phyloP scores from a whole-genome alignment of 2,797 vertebrate genomes.

The Poecilia gillii region DNA sequence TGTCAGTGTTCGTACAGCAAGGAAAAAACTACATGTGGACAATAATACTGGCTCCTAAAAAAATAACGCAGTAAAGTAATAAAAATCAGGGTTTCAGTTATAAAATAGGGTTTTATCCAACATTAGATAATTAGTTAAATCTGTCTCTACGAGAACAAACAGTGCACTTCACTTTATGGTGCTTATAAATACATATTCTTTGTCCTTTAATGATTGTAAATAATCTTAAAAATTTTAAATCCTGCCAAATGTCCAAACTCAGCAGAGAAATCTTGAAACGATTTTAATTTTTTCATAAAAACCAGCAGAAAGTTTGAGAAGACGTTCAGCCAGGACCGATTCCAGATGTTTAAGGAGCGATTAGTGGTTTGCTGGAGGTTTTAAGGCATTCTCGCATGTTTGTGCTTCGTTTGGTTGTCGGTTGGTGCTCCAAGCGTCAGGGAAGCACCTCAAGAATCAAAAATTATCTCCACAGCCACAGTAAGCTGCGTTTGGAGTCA shows the following conservation, averaged over 20 bases:
- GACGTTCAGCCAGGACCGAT: constrained; percentile 47
- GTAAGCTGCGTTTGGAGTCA: constrained; percentile 15
- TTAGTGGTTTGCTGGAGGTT: constrained; percentile 41
- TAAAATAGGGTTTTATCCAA: constrained; percentile 30
- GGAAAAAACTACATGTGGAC: constrained; percentile 5
- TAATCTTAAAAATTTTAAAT: constrained; percentile 22
- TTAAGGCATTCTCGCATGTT: constrained; percentile 1
- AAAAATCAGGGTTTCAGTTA: constrained; percentile 10
- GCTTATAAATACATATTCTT: not conserved
- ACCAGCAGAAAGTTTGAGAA: constrained; percentile 45
- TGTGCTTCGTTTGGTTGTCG: constrained; percentile 13
- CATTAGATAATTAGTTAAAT: constrained; percentile 29
- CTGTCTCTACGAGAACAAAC: constrained; percentile 24
- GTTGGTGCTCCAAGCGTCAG: constrained; percentile 10
- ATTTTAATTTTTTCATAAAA: constrained; percentile 49
- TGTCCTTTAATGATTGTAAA: constrained; percentile 4
- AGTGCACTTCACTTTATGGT: constrained; percentile 15
- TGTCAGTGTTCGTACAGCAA: constrained; percentile 32
- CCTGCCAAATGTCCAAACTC: constrained; percentile 32
- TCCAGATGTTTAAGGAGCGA: constrained; percentile 39
- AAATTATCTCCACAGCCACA: constrained; percentile 17
- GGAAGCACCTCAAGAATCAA: constrained; percentile 18
- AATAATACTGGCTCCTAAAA: constrained; percentile 34
- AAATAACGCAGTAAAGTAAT: not conserved
- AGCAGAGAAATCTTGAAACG: not conserved